These are phyloP conservation scores for Coreoperca whiteheadi DNA, from an alignment of 2,113 vertebrate genomes.

Conservation along the genomic window DNA sequence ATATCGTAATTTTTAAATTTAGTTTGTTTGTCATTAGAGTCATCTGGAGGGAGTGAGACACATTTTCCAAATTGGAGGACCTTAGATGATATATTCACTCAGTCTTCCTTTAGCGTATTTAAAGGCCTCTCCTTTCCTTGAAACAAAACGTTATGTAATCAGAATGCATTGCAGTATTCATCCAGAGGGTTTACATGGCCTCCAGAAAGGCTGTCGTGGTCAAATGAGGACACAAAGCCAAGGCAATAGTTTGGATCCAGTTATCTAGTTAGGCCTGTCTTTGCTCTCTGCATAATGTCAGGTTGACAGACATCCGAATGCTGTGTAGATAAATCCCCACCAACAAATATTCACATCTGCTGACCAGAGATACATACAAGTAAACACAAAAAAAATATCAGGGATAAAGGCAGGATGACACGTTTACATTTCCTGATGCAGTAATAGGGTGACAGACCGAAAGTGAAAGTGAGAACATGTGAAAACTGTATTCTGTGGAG, in stretches of 20 bases:
- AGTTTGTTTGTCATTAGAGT: slow-evolving; percentile 57
- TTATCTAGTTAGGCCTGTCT: slow-evolving; percentile 11
- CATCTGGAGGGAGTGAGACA: slow-evolving; percentile 68
- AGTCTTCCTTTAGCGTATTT: slow-evolving; percentile 20
- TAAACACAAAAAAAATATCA: slow-evolving; percentile 44
- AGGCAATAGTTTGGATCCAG: neutral
- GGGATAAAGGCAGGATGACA: slow-evolving; percentile 45
- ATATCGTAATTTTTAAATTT: slow-evolving; percentile 27
- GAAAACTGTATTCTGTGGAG: slow-evolving; percentile 24
- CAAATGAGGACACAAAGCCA: slow-evolving; percentile 36
- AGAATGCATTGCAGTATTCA: slow-evolving; percentile 19
- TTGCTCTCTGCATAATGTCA: slow-evolving; percentile 28
- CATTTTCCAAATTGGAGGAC: slow-evolving; percentile 72
- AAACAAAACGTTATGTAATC: slow-evolving; percentile 16
- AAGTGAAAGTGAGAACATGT: slow-evolving; percentile 62
- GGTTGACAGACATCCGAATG: slow-evolving; percentile 30
- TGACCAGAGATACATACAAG: slow-evolving; percentile 53
- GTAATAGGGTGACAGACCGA: slow-evolving; percentile 31
- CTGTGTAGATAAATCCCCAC: slow-evolving; percentile 6
- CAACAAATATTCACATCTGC: slow-evolving; percentile 67
- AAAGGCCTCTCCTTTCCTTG: neutral
- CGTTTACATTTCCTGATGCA: slow-evolving; percentile 68
- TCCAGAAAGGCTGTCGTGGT: slow-evolving; percentile 18
- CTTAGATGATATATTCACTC: neutral
- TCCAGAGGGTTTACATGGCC: slow-evolving; percentile 26